These are phyloP conservation scores for Urocyon cinereoargenteus DNA, from an alignment of 2,797 vertebrate species.

Conservation along the genomic window DNA sequence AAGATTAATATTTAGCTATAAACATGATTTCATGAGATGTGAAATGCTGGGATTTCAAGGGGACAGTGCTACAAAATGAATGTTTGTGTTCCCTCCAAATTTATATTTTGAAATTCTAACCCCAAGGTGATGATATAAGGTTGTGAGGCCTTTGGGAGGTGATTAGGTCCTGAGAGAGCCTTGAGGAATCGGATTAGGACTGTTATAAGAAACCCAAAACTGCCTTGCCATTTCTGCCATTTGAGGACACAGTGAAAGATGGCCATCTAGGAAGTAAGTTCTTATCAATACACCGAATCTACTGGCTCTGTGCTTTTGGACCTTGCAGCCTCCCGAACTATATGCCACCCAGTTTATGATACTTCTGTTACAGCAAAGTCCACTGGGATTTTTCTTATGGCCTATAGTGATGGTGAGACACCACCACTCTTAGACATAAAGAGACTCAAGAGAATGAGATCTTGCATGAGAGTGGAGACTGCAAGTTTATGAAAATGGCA, in stretches of 20 bases:
- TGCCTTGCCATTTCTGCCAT: neutral
- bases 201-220: neutral
- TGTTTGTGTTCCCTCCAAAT: neutral
- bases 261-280: neutral
- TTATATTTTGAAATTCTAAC: neutral
- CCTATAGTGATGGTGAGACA: neutral
- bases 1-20: neutral
- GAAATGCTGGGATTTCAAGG: neutral
- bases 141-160: neutral
- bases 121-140: neutral
- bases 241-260: neutral
- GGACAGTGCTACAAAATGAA: neutral
- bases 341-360: neutral
- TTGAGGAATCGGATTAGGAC: neutral
- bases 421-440: neutral
- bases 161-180: neutral
- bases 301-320: neutral
- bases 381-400: neutral
- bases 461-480: neutral
- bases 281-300: neutral
- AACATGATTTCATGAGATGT: neutral
- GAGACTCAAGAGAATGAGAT: neutral
- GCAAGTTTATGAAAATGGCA: neutral
- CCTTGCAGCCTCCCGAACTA: neutral
- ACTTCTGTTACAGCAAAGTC: neutral